Evolutionary conservation across 2,888 invertebrate genomes (phyloP).

Genomic region (Latrodectus hesperus): DNA sequence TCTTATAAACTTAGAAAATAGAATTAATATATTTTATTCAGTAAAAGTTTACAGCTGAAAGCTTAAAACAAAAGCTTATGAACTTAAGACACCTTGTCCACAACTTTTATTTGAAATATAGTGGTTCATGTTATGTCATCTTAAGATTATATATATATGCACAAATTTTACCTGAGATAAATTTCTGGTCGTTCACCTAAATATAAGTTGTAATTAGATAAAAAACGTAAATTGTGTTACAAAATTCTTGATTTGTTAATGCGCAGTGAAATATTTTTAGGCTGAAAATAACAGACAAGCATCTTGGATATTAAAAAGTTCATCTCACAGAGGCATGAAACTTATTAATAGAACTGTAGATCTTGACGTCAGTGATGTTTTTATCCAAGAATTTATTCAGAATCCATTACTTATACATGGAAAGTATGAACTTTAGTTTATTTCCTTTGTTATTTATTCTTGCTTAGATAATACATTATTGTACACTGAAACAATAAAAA

Average conservation of each 20-base stretch:
- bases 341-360: conserved; percentile 84
- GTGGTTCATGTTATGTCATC: too few species aligned
- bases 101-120: too few species aligned
- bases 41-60: too few species aligned
- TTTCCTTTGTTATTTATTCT: conserved; percentile 2
- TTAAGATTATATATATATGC: too few species aligned
- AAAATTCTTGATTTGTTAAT: not conserved
- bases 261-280: conserved; percentile 71
- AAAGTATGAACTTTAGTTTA: conserved; percentile 67
- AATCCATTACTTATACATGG: conserved; percentile 91
- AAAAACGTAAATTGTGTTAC: not conserved
- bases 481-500: not conserved
- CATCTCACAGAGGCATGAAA: conserved; percentile 90
- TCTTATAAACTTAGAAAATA: too few species aligned
- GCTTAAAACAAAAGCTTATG: too few species aligned
- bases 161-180: too few species aligned
- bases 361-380: conserved; percentile 82
- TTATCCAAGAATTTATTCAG: conserved; percentile 92
- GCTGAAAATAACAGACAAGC: conserved; percentile 81
- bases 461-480: not conserved
- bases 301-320: conserved; percentile 92
- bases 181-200: too few species aligned
- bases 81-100: too few species aligned
- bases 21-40: too few species aligned
- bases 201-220: too few species aligned